Evolutionary conservation across 2,888 invertebrate species (phyloP).

Genomic region (Acleris sparsana): DNA sequence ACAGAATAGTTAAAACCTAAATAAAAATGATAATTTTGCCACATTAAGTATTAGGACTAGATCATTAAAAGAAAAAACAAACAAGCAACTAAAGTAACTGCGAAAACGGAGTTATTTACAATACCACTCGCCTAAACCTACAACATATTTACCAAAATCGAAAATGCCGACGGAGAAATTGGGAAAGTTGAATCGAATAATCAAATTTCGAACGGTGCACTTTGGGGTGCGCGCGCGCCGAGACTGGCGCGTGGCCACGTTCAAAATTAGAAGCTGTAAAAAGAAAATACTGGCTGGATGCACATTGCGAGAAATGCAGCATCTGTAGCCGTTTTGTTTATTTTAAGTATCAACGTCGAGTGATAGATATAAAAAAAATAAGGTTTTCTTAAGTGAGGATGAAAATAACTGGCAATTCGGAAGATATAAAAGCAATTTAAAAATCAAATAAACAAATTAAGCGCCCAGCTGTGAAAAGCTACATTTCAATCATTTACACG

Average conservation of each 20-base stretch:
- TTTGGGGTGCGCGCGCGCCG: slow-evolving; percentile 65
- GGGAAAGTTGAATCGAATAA: slow-evolving; percentile 44
- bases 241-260: slow-evolving; percentile 78
- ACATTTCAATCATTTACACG: no score
- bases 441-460: slow-evolving; percentile 2
- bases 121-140: slow-evolving; percentile 7
- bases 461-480: neutral
- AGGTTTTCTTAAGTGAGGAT: neutral
- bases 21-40: slow-evolving; percentile 16
- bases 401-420: neutral
- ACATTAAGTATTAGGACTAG: slow-evolving; percentile 18
- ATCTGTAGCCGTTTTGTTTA: slow-evolving; percentile 66
- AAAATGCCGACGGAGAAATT: slow-evolving; percentile 38
- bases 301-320: slow-evolving; percentile 78
- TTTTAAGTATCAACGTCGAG: slow-evolving; percentile 52
- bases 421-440: neutral
- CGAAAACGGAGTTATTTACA: slow-evolving; percentile 40
- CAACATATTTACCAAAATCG: slow-evolving; percentile 61
- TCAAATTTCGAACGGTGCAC: slow-evolving; percentile 59
- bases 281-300: slow-evolving; percentile 67
- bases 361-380: slow-evolving; percentile 37
- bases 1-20: slow-evolving; percentile 40
- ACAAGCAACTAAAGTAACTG: slow-evolving; percentile 29
- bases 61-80: slow-evolving; percentile 5
- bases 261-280: slow-evolving; percentile 78